Conservation (phyloP, 1,140 invertebrate species). For the Heliconius nattereri region DNA sequence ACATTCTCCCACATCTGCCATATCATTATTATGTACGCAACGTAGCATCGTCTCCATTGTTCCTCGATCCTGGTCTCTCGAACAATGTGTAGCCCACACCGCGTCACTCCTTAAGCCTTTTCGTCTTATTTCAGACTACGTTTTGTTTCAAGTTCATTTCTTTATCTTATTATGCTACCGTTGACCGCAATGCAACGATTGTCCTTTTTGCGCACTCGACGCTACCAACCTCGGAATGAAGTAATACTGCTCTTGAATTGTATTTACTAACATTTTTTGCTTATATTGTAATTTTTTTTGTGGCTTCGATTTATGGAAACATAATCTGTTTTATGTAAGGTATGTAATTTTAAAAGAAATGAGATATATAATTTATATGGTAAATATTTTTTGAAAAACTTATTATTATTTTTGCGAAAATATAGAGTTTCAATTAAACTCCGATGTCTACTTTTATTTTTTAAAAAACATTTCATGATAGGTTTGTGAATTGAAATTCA, state of each 20-base stretch:
- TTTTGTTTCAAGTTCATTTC: slow-evolving; percentile 76
- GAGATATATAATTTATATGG: neutral
- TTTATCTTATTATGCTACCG: slow-evolving; percentile 81
- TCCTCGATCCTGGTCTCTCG: slow-evolving; percentile 33
- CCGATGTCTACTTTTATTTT: no score
- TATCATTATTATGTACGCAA: slow-evolving; percentile 8
- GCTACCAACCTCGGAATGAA: slow-evolving; percentile 67
- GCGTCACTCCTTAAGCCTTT: slow-evolving; percentile 77
- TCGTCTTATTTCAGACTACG: slow-evolving; percentile 77
- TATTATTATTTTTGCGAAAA: no score
- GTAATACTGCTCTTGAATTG: slow-evolving; percentile 71
- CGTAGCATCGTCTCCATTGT: slow-evolving; percentile 51
- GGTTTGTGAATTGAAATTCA: no score
- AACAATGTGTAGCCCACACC: slow-evolving; percentile 75
- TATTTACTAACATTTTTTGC: slow-evolving; percentile 64
- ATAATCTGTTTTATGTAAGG: slow-evolving; percentile 57
- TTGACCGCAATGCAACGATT: slow-evolving; percentile 64
- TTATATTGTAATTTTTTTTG: slow-evolving; percentile 57
- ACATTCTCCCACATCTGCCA: slow-evolving; percentile 5
- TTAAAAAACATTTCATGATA: no score
- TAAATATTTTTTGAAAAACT: no score
- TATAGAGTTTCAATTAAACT: no score
- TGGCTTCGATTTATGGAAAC: slow-evolving; percentile 18
- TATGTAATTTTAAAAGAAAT: neutral
- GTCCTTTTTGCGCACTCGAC: slow-evolving; percentile 72